Evolutionary conservation across 2,797 vertebrate genomes (phyloP), one percentile per base, ranked within the genome.

Genomic region (Parotocinclus haroldoi): DNA sequence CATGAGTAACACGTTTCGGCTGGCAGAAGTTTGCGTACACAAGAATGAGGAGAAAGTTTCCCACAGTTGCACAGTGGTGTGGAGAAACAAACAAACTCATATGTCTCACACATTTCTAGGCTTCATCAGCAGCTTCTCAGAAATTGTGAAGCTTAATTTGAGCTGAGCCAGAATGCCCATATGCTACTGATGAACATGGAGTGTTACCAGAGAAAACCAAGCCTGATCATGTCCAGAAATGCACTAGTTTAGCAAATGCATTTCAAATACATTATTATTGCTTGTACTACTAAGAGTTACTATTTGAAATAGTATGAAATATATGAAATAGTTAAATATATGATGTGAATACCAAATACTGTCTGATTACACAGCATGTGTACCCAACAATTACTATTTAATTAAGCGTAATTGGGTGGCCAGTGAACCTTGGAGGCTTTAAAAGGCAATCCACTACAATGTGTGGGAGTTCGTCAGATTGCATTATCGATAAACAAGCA

Each of bases 391-490:
- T 76, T 72, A 76, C 61, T 12, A 63, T 49, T 77, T 72, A 72
- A 71, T 66, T 69, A 58, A 57, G 66, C 70, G 57, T 77, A 68
- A 77, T 79, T 70, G 71, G 65, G 27, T 27, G 27, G 2, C 27
- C 27, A 27, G 5, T 27, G 27, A 27, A 27, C 27, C 27, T 27
- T 5, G 27, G 27, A 27, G 68, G 57, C 54, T 75, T 74, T 44
- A n/a, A 61, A 80, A 75, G 72, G 71, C 73, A 78, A 77, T 27
- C 27, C 27, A 27, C 27, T 27, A 5, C 27, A 27, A 27, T 27
- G 2, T 79, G 53, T 72, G 46, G 66, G 60, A 63, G 60, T 71
- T 69, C 76, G 71, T 76, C 77, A 73, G 77, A 81, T 76, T 68
- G 19, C 40, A 76, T 76, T 27, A 27, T 27, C 27, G 27, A 27